Evolutionary conservation across 2,113 vertebrate genomes (phyloP), one percentile per base, ranked within the genome.

Genomic region (Elephas maximus): DNA sequence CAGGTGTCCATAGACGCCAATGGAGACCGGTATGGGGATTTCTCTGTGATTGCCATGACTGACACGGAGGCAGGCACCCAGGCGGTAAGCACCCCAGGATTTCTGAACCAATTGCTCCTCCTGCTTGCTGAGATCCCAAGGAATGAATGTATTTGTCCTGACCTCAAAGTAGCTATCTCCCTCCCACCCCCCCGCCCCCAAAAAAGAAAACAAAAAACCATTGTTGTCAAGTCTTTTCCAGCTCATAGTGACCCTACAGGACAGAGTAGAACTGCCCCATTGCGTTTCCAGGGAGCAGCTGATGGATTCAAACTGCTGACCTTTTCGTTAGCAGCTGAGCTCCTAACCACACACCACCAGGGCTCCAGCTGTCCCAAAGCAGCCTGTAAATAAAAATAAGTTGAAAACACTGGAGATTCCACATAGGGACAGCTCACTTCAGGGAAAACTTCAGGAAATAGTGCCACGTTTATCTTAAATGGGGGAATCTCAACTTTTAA

Each of bases 21-120:
- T 0, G 99, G 99, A 80, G 99, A 99, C 97, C 98, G 99, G 96
- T 99, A 99, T 0, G 99, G 99, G 89, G 99, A 99, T 98, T 99
- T 99, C 98, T 99, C 99, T 8, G 98, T 99, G 97, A 99, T 99
- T 90, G 98, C 99, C 84, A 99, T 99, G 99, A 99, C 99, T 0
- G 98, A 99, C 77, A 96, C 93, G 0, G 99, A 99, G 93, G 95
- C 98, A 41, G 99, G 99, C 95, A 99, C 99, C 8, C 99, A 99
- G 92, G 99, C 99, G 99, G 99, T 99, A 98, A 99, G 98, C n/a
- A 78, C 53, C n/a, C 0, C 51, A 84, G 41, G 41, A 83, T 69
- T 2, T 74, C 76, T 11, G n/a, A 14, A 8, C 23, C n/a, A 5
- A 63, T 21, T 3, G 45, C 30, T 63, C 65, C 53, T 90, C 28